Conservation (phyloP, 1,140 invertebrate genomes). For the Lucilia sericata region DNA sequence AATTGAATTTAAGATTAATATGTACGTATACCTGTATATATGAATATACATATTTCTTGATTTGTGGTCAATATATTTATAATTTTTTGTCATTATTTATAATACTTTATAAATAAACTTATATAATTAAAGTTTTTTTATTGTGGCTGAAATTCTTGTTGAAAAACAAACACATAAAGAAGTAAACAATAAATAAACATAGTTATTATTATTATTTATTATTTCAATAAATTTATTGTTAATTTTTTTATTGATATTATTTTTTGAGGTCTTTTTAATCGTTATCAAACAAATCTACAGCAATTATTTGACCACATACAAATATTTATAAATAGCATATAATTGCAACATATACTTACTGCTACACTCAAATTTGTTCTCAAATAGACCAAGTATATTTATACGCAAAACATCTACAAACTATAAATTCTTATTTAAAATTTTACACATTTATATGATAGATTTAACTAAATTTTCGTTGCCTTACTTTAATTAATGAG, state of each 20-base stretch:
- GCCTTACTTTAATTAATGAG: too few relatives aligned
- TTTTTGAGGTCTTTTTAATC: background rate
- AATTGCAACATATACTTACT: too few relatives aligned
- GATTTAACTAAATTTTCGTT: too few relatives aligned
- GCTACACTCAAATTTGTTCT: too few relatives aligned
- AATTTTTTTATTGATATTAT: background rate
- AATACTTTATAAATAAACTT: background rate
- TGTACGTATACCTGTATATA: too few relatives aligned
- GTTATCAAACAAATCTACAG: background rate
- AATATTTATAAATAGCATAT: background rate
- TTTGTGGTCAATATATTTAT: background rate
- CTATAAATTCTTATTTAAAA: too few relatives aligned
- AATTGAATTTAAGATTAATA: too few relatives aligned
- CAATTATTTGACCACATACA: constrained; percentile 4
- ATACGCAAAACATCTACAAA: too few relatives aligned
- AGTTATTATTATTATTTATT: constrained; percentile 2
- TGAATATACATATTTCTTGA: background rate
- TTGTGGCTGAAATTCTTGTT: background rate
- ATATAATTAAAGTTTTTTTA: background rate
- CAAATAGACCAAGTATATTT: too few relatives aligned
- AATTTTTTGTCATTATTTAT: background rate
- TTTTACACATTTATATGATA: too few relatives aligned
- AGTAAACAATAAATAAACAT: constrained; percentile 8
- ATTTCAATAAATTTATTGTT: background rate
- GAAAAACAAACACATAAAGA: background rate